These are phyloP conservation scores for Pachydiplax longipennis DNA, from an alignment of 2,888 invertebrate species.

Conservation along the genomic window DNA sequence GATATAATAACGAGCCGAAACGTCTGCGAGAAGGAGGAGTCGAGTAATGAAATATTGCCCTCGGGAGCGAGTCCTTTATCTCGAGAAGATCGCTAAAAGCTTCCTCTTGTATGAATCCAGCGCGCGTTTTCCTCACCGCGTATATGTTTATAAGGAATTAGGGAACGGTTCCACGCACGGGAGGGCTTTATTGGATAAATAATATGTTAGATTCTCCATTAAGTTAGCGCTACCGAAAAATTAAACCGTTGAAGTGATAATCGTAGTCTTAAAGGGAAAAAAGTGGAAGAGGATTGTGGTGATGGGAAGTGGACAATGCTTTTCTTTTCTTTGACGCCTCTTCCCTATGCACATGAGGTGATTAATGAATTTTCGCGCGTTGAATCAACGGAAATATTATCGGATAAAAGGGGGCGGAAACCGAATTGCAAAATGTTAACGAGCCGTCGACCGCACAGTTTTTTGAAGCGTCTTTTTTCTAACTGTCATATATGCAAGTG, in stretches of 20 bases:
- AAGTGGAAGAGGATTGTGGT: not conserved
- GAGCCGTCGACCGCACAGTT: not conserved
- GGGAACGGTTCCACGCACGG: not conserved
- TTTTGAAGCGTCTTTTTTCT: too few relatives aligned
- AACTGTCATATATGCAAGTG: too few relatives aligned
- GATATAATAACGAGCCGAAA: not conserved
- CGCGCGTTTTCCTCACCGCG: not conserved
- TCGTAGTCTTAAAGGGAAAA: not conserved
- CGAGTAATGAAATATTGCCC: constrained; percentile 25
- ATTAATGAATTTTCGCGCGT: not conserved
- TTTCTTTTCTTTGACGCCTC: not conserved
- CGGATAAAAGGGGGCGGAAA: not conserved
- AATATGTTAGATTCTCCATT: constrained; percentile 16
- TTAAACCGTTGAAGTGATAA: not conserved
- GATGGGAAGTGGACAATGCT: not conserved
- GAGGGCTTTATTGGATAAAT: constrained; percentile 15
- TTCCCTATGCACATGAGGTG: not conserved
- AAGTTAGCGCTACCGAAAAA: constrained; percentile 3
- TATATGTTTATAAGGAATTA: not conserved
- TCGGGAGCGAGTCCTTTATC: not conserved
- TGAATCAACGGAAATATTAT: not conserved
- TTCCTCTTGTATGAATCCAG: not conserved
- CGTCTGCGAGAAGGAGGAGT: not conserved
- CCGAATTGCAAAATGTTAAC: not conserved
- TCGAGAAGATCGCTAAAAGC: not conserved